Evolutionary conservation across 1,140 invertebrate species (phyloP).

Genomic region (Varroa destructor): DNA sequence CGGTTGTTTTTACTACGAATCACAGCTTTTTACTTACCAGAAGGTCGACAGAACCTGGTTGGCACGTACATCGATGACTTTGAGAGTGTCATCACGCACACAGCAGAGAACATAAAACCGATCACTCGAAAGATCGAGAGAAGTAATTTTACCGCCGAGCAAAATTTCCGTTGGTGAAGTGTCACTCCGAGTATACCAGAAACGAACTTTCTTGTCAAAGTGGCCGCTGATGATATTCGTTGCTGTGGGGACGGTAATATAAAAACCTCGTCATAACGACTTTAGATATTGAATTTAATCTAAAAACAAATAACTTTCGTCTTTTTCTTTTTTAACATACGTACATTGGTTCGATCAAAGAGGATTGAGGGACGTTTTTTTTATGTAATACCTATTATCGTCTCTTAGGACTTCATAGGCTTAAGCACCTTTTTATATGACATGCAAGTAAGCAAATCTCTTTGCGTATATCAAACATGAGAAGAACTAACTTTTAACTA

Average conservation of each 20-base stretch:
- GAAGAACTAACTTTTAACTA: too few species aligned
- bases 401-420: too few species aligned
- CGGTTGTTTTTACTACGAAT: too few species aligned
- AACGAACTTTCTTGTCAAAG: conserved; percentile 88
- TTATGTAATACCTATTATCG: too few species aligned
- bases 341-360: too few species aligned
- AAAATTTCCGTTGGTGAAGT: conserved; percentile 59
- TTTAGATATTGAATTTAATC: too few species aligned
- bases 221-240: conserved; percentile 89
- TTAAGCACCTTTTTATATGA: too few species aligned
- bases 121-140: conserved; percentile 80
- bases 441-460: too few species aligned
- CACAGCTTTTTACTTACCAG: conserved; percentile 50
- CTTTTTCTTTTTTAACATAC: too few species aligned
- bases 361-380: too few species aligned
- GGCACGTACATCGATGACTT: conserved; percentile 82
- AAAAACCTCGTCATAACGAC: background rate
- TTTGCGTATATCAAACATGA: too few species aligned
- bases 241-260: background rate
- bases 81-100: conserved; percentile 83
- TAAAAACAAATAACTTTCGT: too few species aligned
- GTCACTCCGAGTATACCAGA: conserved; percentile 74
- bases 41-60: conserved; percentile 78
- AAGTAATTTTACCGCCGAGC: conserved; percentile 84
- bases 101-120: conserved; percentile 74